Evolutionary conservation across 2,888 invertebrate species (phyloP), one percentile per base, ranked within the genome.

Genomic region (Willowsia nigromaculata): DNA sequence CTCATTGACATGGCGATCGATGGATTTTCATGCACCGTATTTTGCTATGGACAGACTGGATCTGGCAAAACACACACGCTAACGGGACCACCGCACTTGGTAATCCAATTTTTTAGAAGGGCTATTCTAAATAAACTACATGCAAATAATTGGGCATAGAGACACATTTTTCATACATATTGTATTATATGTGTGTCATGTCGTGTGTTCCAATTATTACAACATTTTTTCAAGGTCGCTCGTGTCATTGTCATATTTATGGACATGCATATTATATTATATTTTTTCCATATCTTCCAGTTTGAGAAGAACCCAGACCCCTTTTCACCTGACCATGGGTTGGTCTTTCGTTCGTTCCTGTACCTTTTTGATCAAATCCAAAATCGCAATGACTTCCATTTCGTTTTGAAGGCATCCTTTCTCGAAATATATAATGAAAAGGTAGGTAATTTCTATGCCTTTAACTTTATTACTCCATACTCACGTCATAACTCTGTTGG

Each of bases 391-490:
- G 96, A 96, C 90, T 95, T 96, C 91, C 96, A 97, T 94, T 98
- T 97, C 94, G 95, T 98, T 85, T 95, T 99, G 82, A 97, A 97
- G 93, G 98, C 98, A 6, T 98, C 98, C 89, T 99, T 98, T 94
- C 95, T 98, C 93, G 99, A 99, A 95, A 98, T 99, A 92, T 99
- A 99, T 94, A 99, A 99, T 94, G 99, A 99, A 95, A 98, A 99
- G 96, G 98, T 98, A 94, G 94, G 94, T 40, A 74, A n/a, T n/a
- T n/a, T n/a, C n/a, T n/a, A n/a, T n/a, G n/a, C n/a, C n/a, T n/a
- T n/a, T n/a, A n/a, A n/a, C n/a, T n/a, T n/a, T n/a, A n/a, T n/a
- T n/a, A n/a, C n/a, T n/a, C n/a, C n/a, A n/a, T n/a, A n/a, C n/a
- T n/a, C n/a, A n/a, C n/a, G n/a, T n/a, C n/a, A n/a, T n/a, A n/a